Conservation (phyloP, 2,113 vertebrate genomes). For the Stegostoma tigrinum region DNA sequence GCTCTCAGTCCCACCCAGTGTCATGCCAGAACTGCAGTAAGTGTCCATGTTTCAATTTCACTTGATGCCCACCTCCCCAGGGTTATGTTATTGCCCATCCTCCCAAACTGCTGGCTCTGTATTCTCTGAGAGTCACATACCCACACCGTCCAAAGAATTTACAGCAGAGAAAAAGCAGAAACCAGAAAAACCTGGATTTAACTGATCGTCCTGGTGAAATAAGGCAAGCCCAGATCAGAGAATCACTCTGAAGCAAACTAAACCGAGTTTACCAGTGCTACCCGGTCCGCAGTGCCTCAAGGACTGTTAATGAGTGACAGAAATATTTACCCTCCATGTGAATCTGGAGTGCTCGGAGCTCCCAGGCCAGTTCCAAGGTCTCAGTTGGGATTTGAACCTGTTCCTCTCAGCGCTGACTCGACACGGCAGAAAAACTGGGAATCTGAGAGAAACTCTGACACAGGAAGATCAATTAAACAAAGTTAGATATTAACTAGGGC, state of each 20-base stretch:
- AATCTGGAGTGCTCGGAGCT: background rate
- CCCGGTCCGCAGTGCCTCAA: background rate
- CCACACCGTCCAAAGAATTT: background rate
- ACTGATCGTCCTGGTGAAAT: no score
- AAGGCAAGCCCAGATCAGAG: background rate
- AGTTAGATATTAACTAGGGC: constrained; percentile 30
- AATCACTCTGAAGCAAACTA: background rate
- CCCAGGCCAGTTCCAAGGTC: background rate
- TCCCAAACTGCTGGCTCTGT: background rate
- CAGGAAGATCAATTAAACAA: background rate
- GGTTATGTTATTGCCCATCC: background rate
- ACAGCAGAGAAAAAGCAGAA: background rate
- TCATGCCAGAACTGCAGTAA: no score
- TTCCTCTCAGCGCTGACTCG: background rate
- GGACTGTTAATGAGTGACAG: background rate
- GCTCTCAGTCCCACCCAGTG: no score
- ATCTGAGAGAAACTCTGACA: background rate
- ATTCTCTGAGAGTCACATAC: background rate
- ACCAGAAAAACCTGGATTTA: background rate
- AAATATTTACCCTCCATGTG: background rate
- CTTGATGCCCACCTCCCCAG: no score
- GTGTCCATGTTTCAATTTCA: no score
- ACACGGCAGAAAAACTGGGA: no score
- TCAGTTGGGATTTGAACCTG: background rate
- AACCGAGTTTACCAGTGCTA: no score